Evolutionary conservation across 2,113 vertebrate genomes (phyloP).

Genomic region (Tragelaphus strepsiceros): DNA sequence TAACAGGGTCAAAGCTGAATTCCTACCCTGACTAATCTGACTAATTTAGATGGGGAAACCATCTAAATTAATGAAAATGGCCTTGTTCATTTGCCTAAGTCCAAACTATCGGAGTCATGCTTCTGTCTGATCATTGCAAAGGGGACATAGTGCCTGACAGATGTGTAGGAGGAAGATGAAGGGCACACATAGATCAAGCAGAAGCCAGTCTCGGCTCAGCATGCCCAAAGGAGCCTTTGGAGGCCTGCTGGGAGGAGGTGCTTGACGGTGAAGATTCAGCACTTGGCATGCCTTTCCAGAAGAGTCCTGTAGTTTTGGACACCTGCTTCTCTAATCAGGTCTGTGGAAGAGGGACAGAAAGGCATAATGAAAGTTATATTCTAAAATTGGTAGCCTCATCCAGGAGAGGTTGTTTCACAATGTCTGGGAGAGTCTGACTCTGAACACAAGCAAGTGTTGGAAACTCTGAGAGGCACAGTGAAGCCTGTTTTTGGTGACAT

Average conservation of each 20-base stretch:
- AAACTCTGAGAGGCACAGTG: not conserved
- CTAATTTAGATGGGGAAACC: no score
- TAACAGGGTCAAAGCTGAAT: not conserved
- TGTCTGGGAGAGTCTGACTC: not conserved
- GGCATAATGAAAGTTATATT: not conserved
- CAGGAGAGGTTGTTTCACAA: not conserved
- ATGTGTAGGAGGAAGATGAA: not conserved
- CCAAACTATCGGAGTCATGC: not conserved
- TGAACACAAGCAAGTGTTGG: not conserved
- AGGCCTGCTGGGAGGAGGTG: not conserved
- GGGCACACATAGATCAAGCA: fast-evolving
- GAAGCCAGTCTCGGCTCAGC: not conserved
- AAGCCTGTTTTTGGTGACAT: not conserved
- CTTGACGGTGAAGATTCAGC: not conserved
- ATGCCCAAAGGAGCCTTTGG: not conserved
- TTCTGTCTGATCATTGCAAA: not conserved
- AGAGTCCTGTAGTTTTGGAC: not conserved
- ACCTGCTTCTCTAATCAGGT: not conserved
- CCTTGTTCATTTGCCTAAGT: not conserved
- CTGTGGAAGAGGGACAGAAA: not conserved
- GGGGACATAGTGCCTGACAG: not conserved
- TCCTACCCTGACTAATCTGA: not conserved
- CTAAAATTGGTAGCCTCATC: not conserved
- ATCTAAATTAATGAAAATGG: not conserved
- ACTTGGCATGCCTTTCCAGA: not conserved